A percentile compares a stretch with the other conserved stretches of the same genome.
These are phyloP conservation scores for Tapera naevia DNA, from an alignment of 2,797 vertebrate species.

Conservation along the genomic window DNA sequence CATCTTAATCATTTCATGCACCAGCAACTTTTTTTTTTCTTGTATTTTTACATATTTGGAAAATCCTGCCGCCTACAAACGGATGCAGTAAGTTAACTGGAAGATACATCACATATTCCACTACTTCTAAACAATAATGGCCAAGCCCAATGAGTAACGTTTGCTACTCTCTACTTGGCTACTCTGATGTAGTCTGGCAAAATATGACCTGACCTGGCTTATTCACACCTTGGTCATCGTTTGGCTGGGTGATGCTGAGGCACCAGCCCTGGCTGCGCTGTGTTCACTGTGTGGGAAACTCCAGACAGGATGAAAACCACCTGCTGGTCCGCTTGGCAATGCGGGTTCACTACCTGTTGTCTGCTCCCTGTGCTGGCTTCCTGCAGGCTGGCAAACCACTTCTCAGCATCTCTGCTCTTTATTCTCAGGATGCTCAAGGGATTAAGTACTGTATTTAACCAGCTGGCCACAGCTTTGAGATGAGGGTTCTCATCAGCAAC, in stretches of 20 bases:
- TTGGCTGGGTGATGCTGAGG: background rate
- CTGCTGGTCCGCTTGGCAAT: background rate
- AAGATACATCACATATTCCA: constrained; percentile 35
- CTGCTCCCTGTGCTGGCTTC: background rate
- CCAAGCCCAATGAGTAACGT: constrained; percentile 55
- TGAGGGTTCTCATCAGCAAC: background rate
- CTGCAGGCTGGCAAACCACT: background rate
- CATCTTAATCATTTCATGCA: background rate
- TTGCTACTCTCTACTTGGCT: constrained; percentile 12
- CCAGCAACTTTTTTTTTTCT: background rate
- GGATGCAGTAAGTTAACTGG: background rate
- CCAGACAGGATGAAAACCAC: background rate
- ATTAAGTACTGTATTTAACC: background rate
- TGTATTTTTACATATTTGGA: background rate
- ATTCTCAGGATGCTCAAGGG: background rate
- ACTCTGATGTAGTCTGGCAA: background rate
- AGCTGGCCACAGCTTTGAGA: background rate
- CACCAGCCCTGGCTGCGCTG: background rate
- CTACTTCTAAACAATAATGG: constrained; percentile 43
- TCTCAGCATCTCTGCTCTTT: background rate
- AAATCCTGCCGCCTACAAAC: constrained; percentile 36
- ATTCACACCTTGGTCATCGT: constrained; percentile 62
- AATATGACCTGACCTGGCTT: constrained; percentile 13
- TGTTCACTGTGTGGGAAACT: background rate
- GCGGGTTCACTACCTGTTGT: background rate